phyloP scores from a whole-genome alignment of 1,140 invertebrate genomes.

The Megalonaias nervosa region DNA sequence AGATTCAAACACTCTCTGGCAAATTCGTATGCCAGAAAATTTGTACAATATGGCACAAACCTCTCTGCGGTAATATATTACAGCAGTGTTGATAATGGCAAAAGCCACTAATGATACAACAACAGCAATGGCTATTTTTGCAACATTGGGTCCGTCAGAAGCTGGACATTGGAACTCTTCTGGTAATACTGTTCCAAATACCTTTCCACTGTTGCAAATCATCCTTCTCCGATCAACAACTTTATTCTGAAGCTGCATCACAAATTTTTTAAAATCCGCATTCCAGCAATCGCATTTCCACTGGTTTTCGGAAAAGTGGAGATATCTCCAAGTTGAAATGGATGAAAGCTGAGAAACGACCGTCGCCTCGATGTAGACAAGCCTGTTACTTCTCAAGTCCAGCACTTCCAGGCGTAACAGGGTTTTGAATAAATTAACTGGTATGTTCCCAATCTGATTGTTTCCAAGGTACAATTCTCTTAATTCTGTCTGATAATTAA shows the following conservation, averaged over 20 bases:
- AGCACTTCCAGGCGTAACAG: constrained; percentile 3
- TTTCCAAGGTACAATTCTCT: constrained; percentile 21
- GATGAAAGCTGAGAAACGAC: neutral
- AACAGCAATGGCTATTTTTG: constrained; percentile 9
- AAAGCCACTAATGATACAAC: constrained; percentile 10
- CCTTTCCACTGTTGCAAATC: constrained; percentile 5
- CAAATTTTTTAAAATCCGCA: constrained; percentile 26
- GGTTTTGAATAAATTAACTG: neutral
- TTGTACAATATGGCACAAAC: constrained; percentile 23
- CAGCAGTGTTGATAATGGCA: constrained; percentile 4
- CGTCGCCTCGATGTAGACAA: constrained; percentile 4
- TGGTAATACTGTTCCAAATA: neutral
- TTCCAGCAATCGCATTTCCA: constrained; percentile 29
- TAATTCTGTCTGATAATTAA: constrained; percentile 14
- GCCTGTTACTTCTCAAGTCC: constrained; percentile 21
- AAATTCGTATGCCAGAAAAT: constrained; percentile 14
- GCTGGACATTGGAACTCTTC: constrained; percentile 2
- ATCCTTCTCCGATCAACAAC: constrained; percentile 24
- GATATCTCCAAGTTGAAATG: neutral
- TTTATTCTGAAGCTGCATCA: constrained; percentile 2
- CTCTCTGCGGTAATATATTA: constrained; percentile 35
- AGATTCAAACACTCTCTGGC: constrained; percentile 9
- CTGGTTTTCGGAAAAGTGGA: constrained; percentile 23
- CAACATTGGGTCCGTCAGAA: neutral
- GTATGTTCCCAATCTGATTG: constrained; percentile 8